phyloP scores from a whole-genome alignment of 2,113 vertebrate genomes.

The Poeciliopsis prolifica region DNA sequence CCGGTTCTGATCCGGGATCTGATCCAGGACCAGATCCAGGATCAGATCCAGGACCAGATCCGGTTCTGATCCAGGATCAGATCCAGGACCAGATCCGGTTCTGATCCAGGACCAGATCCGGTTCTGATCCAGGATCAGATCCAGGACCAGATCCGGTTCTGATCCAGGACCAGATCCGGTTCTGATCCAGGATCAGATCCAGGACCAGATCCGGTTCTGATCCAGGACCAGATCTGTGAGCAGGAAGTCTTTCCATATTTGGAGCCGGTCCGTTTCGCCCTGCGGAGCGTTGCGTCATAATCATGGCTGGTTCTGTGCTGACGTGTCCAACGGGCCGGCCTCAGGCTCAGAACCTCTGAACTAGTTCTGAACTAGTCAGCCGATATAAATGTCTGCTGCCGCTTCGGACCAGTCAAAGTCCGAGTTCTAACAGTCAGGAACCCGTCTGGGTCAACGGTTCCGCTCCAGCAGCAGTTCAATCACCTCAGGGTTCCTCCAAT shows the following conservation, averaged over 20 bases:
- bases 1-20: too few relatives aligned
- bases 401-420: background rate
- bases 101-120: too few relatives aligned
- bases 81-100: too few relatives aligned
- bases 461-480: constrained; percentile 41
- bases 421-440: background rate
- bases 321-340: background rate
- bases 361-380: too few relatives aligned
- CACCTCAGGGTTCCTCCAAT: constrained; percentile 61
- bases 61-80: background rate
- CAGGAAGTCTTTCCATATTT: constrained; percentile 48
- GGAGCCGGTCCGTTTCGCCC: constrained; percentile 37
- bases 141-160: too few relatives aligned
- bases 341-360: background rate
- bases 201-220: too few relatives aligned
- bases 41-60: too few relatives aligned
- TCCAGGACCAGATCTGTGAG: background rate
- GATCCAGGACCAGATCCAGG: too few relatives aligned
- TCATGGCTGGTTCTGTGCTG: constrained; percentile 7
- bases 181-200: too few relatives aligned
- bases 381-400: too few relatives aligned
- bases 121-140: background rate
- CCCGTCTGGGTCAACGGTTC: background rate
- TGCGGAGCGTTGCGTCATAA: constrained; percentile 23
- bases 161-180: background rate